phyloP scores from a whole-genome alignment of 2,113 vertebrate species.

The Archocentrus centrarchus region DNA sequence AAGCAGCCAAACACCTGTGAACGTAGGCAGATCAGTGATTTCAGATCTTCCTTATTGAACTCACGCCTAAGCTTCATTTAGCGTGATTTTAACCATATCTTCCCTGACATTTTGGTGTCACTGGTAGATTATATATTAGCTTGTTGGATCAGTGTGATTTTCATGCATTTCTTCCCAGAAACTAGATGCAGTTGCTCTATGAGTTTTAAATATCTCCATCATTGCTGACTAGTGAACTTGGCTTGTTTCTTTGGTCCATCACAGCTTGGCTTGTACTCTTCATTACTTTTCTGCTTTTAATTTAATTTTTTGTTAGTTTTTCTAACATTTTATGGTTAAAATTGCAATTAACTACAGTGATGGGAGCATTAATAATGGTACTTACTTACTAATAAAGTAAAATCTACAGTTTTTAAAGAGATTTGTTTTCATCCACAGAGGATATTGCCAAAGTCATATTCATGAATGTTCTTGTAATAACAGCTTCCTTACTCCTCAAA shows the following conservation, averaged over 20 bases:
- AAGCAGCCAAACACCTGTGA: no score
- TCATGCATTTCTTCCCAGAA: background rate
- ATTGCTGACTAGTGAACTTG: background rate
- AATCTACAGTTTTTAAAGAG: background rate
- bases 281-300: background rate
- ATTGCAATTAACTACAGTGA: background rate
- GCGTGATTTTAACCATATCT: background rate
- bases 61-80: background rate
- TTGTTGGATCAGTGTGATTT: background rate
- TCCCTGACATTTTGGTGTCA: background rate
- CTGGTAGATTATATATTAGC: background rate
- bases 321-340: background rate
- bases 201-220: background rate
- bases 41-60: no score
- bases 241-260: background rate
- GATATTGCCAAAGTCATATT: background rate
- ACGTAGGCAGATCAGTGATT: no score
- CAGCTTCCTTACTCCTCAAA: slow-evolving; percentile 30
- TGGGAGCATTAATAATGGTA: background rate
- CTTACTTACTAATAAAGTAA: background rate
- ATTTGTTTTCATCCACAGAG: background rate
- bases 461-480: background rate
- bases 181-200: background rate
- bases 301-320: background rate
- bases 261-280: background rate